These are phyloP conservation scores for Muscina levida DNA, from an alignment of 2,888 invertebrate species.

Conservation along the genomic window DNA sequence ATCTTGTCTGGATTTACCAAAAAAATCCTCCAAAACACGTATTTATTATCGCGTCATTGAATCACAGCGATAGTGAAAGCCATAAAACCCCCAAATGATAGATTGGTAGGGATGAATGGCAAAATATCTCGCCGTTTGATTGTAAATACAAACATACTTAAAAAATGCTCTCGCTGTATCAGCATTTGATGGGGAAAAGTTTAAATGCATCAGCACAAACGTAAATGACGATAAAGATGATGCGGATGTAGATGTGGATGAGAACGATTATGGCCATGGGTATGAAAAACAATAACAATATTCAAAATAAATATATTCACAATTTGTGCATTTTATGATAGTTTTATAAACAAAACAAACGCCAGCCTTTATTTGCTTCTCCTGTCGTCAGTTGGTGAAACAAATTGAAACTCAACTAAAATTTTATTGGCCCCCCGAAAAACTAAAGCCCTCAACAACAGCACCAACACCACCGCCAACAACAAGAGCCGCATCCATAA, in stretches of 20 bases:
- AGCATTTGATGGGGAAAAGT: slow-evolving; percentile 4
- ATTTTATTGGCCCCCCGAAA: slow-evolving; percentile 19
- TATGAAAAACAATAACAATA: background rate
- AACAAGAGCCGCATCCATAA: background rate
- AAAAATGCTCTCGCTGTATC: too few relatives aligned
- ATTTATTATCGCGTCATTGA: background rate
- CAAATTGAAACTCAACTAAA: slow-evolving; percentile 39
- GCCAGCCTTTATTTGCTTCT: background rate
- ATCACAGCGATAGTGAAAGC: background rate
- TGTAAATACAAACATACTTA: too few relatives aligned
- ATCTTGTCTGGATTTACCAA: slow-evolving; percentile 2
- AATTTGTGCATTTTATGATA: slow-evolving; percentile 28
- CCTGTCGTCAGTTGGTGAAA: background rate
- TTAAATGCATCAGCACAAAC: slow-evolving; percentile 8
- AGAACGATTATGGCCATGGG: background rate
- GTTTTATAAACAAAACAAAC: slow-evolving; percentile 27
- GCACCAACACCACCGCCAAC: background rate
- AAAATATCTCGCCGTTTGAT: too few relatives aligned
- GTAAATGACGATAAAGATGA: background rate
- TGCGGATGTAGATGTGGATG: background rate
- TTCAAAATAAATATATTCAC: slow-evolving; percentile 41
- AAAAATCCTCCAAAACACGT: background rate
- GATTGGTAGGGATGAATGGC: background rate
- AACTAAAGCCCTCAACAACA: background rate
- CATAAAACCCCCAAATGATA: slow-evolving; percentile 14